A percentile compares a stretch with the other conserved stretches of the same genome.
phyloP scores from a whole-genome alignment of 2,888 invertebrate species.

The Aethes cnicana region DNA sequence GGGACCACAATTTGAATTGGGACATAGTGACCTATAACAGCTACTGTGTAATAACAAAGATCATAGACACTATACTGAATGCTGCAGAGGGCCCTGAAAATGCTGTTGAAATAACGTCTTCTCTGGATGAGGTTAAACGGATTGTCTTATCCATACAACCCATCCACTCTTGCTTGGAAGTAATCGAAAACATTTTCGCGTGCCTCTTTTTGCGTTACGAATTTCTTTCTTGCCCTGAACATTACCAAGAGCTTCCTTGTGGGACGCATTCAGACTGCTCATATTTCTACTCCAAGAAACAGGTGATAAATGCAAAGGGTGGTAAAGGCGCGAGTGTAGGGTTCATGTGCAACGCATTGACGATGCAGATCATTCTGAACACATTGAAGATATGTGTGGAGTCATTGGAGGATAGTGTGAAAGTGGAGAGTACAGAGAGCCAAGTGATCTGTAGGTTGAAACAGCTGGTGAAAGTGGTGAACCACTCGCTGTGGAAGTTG shows the following conservation, averaged over 20 bases:
- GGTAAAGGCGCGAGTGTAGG: conserved; percentile 59
- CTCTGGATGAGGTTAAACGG: conserved; percentile 73
- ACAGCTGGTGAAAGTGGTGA: conserved; percentile 75
- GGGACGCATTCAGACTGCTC: conserved; percentile 76
- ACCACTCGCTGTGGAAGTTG: conserved; percentile 88
- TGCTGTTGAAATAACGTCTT: conserved; percentile 60
- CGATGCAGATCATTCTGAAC: conserved; percentile 82
- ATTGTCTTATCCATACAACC: conserved; percentile 75
- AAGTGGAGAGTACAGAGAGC: conserved; percentile 51
- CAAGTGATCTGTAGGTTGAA: conserved; percentile 52
- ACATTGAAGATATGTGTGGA: conserved; percentile 81
- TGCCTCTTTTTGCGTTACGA: conserved; percentile 86
- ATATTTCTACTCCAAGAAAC: conserved; percentile 75
- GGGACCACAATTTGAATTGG: conserved; percentile 58
- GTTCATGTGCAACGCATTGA: conserved; percentile 83
- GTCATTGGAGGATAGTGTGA: conserved; percentile 63
- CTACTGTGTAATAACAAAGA: conserved; percentile 75
- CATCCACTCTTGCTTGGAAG: conserved; percentile 78
- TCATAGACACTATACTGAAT: conserved; percentile 73
- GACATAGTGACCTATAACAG: conserved; percentile 76
- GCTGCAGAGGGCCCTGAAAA: conserved; percentile 59
- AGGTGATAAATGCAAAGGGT: conserved; percentile 49
- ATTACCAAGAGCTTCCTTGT: conserved; percentile 67
- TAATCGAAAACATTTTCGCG: conserved; percentile 88
- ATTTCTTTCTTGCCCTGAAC: conserved; percentile 81